A percentile compares a stretch with the other conserved stretches of the same genome.
These are phyloP conservation scores for Berghia stephanieae DNA, from an alignment of 1,140 invertebrate genomes.

Conservation along the genomic window DNA sequence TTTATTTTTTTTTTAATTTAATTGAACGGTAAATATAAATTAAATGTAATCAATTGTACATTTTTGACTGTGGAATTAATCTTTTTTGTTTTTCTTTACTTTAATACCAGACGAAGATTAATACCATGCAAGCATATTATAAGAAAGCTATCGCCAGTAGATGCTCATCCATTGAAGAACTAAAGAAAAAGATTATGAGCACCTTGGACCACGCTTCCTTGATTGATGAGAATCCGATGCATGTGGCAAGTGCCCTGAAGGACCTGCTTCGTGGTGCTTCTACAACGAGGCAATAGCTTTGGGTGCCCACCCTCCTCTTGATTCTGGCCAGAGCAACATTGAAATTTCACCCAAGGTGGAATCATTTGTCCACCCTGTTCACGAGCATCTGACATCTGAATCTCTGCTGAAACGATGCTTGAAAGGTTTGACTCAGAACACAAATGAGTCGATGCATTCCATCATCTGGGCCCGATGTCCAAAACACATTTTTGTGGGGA, in stretches of 20 bases:
- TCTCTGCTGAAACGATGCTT: neutral
- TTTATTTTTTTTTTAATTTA: too few relatives aligned
- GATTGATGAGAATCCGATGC: slow-evolving; percentile 5
- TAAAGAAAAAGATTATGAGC: too few relatives aligned
- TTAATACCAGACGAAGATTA: too few relatives aligned
- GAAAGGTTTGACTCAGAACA: slow-evolving; percentile 23
- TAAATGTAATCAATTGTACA: too few relatives aligned
- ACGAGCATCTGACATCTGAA: neutral
- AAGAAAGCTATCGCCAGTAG: too few relatives aligned
- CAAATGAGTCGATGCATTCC: slow-evolving; percentile 14
- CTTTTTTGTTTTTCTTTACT: too few relatives aligned
- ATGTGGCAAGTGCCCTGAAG: slow-evolving; percentile 21
- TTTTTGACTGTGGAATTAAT: too few relatives aligned
- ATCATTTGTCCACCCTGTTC: neutral
- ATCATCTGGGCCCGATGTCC: slow-evolving; percentile 25
- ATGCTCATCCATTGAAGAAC: too few relatives aligned
- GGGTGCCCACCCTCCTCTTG: neutral
- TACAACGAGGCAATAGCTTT: slow-evolving; percentile 15
- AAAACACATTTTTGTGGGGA: slow-evolving; percentile 15
- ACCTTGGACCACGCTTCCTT: too few relatives aligned
- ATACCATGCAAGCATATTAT: too few relatives aligned
- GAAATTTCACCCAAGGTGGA: too few relatives aligned
- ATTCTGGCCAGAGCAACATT: neutral
- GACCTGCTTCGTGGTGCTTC: slow-evolving; percentile 28
- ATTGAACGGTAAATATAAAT: too few relatives aligned